Conservation (phyloP, 1,140 invertebrate species). For the Hirudo medicinalis region DNA sequence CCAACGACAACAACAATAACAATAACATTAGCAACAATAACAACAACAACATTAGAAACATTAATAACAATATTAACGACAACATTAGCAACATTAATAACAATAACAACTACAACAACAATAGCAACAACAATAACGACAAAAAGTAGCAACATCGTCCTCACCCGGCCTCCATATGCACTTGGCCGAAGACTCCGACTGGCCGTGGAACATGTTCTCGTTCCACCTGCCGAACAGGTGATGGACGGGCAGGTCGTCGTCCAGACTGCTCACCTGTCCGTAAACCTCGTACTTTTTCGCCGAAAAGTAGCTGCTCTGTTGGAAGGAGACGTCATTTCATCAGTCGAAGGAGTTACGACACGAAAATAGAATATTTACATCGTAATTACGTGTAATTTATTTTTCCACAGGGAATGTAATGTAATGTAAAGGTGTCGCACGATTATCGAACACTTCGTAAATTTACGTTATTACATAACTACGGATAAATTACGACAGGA, state of each 20-base stretch:
- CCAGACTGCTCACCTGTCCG: conserved; percentile 50
- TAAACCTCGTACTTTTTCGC: conserved; percentile 62
- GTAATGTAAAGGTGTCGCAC: too few relatives aligned
- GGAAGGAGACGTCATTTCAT: not conserved
- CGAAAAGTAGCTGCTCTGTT: conserved; percentile 62
- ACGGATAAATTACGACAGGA: too few relatives aligned
- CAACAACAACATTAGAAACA: not conserved
- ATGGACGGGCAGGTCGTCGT: conserved; percentile 47
- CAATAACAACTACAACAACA: not conserved
- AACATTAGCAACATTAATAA: not conserved
- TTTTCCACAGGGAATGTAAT: too few relatives aligned
- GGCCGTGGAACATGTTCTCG: conserved; percentile 59
- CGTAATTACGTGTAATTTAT: too few relatives aligned
- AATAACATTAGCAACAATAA: not conserved
- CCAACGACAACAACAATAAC: not conserved
- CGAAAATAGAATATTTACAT: not conserved
- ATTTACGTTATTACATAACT: too few relatives aligned
- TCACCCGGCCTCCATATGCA: conserved; percentile 64
- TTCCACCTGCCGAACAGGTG: conserved; percentile 68
- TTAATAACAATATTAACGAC: not conserved
- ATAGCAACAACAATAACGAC: not conserved
- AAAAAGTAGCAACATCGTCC: too few relatives aligned
- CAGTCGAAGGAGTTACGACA: not conserved
- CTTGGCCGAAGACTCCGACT: conserved; percentile 49
- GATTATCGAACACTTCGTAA: too few relatives aligned